Base-by-base conservation (phyloP, 1,140 invertebrate genomes). In the Drosophila albomicans region DNA sequence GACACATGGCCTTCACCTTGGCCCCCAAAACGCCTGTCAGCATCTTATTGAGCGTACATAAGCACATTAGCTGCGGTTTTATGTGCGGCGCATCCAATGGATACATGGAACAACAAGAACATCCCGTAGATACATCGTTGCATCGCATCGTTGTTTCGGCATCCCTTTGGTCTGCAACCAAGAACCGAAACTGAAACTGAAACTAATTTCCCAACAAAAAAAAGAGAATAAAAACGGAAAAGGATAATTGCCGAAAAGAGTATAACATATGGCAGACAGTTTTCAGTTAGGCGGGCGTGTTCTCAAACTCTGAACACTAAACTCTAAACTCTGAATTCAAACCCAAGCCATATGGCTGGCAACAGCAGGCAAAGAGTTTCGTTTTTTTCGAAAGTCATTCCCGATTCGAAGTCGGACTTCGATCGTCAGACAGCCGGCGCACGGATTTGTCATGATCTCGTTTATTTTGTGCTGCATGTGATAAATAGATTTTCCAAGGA, bases 1-100 rank as follows among this genome's bases (percentile, higher is more conserved):
- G 20, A 13, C 49, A 62, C 58, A 75, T 71, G 79, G 70, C 67
- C 75, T 71, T 81, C 75, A 82, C 82, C 82, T 85, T 87, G 46
- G 78, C 65, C 67, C 48, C 79, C 64, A 81, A 75, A 25, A 86
- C 64, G 75, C 62, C 80, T 87, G 84, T 87, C 84, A 87, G 81
- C 85, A 79, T 88, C 84, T 87, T 84, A 87, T 87, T 87, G 84
- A 87, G 84, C 82, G 77, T 69, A 72, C 74, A 84, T 87, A 87
- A 87, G 85, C 84, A 72, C 81, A 87, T 87, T 87, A 87, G 85
- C 85, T 82, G 84, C 85, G 84, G 77, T 80, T 75, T 70, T 70
- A 28, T 75, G 25, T 70, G 71, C 72, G 32, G 58, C 64, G 73
- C 61, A 85, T 85, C 68, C 59, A 84, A 67, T 28, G 58, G 63